These are phyloP conservation scores for Salarias fasciatus DNA, from an alignment of 2,797 vertebrate genomes.

Conservation along the genomic window DNA sequence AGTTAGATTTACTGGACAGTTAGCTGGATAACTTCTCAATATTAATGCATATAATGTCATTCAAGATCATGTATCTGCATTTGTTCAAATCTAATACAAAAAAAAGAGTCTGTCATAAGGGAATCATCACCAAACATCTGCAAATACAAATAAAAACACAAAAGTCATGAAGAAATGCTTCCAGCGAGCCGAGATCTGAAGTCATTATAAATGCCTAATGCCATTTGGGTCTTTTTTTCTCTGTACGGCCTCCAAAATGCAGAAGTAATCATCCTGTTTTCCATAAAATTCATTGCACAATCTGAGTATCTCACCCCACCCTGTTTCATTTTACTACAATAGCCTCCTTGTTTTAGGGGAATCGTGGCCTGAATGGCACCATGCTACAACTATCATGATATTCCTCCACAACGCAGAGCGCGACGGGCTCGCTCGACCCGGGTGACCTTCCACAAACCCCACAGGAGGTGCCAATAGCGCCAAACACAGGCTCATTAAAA, in stretches of 20 bases:
- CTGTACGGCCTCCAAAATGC: constrained; percentile 40
- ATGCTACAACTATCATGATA: constrained; percentile 80
- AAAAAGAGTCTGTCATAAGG: constrained; percentile 3
- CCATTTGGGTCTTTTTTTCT: constrained; percentile 26
- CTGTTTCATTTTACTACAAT: constrained; percentile 77
- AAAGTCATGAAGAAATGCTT: constrained; percentile 45
- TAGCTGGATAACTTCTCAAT: too few species aligned
- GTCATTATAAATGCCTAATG: constrained; percentile 36
- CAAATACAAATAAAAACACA: constrained; percentile 10
- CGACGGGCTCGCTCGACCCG: constrained; percentile 78
- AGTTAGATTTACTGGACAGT: too few species aligned
- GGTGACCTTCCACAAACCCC: constrained; percentile 78
- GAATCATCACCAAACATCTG: constrained; percentile 1
- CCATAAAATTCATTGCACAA: constrained; percentile 72
- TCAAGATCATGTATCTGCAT: too few species aligned
- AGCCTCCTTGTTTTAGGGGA: constrained; percentile 77
- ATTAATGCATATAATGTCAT: too few species aligned
- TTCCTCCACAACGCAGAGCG: constrained; percentile 74
- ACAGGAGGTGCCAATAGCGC: constrained; percentile 68
- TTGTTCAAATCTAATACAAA: not conserved
- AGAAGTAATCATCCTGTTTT: constrained; percentile 70
- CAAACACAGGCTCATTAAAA: constrained; percentile 81
- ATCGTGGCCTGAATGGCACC: constrained; percentile 76
- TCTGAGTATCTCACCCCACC: constrained; percentile 65
- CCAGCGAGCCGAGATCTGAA: constrained; percentile 36